phyloP scores from a whole-genome alignment of 2,113 vertebrate genomes.

The Cynocephalus volans region DNA sequence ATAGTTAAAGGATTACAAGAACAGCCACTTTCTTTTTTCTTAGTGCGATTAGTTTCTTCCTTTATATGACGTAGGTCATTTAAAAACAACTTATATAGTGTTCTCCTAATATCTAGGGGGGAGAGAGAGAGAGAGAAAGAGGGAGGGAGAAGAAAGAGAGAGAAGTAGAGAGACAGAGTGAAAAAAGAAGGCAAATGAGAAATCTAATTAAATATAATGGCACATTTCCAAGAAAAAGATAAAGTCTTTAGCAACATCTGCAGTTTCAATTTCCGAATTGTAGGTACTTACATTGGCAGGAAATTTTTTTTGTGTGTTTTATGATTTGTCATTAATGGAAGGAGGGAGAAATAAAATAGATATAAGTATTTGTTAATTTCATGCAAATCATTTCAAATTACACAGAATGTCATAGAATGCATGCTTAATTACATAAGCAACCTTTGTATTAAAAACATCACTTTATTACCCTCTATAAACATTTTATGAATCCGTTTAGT shows the following conservation, averaged over 20 bases:
- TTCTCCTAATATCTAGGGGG: constrained; percentile 70
- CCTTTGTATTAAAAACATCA: constrained; percentile 82
- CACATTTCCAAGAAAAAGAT: constrained; percentile 85
- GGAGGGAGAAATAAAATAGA: constrained; percentile 81
- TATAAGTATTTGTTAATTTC: constrained; percentile 79
- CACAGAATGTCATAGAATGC: constrained; percentile 77
- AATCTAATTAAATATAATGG: constrained; percentile 87
- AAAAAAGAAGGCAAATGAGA: constrained; percentile 77
- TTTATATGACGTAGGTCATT: constrained; percentile 70
- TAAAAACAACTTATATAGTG: constrained; percentile 68
- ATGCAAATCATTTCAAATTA: constrained; percentile 81
- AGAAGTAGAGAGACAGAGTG: neutral
- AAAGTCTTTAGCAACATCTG: constrained; percentile 82
- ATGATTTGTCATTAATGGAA: constrained; percentile 73
- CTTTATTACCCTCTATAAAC: constrained; percentile 86
- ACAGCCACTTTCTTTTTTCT: constrained; percentile 13
- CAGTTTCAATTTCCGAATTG: constrained; percentile 83
- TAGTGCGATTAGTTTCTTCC: constrained; percentile 67
- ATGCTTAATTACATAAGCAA: constrained; percentile 86
- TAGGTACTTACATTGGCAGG: constrained; percentile 55
- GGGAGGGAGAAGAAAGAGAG: neutral
- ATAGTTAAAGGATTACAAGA: constrained; percentile 20
- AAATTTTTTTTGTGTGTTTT: constrained; percentile 69
- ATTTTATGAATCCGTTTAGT: constrained; percentile 84
- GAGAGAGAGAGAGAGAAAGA: neutral